Evolutionary conservation across 2,113 vertebrate genomes (phyloP).

Genomic region (Grammomys dolichurus): DNA sequence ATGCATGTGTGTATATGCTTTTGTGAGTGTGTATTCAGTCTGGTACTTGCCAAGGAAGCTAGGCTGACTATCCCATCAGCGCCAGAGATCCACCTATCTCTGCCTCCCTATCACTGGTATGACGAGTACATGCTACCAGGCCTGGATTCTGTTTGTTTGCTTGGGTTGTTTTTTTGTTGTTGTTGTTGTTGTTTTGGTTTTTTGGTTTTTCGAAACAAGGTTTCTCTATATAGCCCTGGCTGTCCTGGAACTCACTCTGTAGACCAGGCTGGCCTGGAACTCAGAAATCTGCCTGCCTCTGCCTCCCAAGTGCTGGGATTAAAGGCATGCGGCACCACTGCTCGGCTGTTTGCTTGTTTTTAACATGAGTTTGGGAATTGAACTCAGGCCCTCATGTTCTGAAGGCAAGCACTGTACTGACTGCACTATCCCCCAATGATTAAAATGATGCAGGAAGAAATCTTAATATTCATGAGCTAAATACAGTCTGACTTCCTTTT

Average conservation of each 20-base stretch:
- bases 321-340: too few relatives aligned
- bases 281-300: too few relatives aligned
- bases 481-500: not conserved
- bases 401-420: not conserved
- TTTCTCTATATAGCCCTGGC: too few relatives aligned
- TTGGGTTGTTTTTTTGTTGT: not conserved
- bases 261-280: too few relatives aligned
- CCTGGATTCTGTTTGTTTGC: not conserved
- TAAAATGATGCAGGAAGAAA: not conserved
- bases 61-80: not conserved
- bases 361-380: not conserved
- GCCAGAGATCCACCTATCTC: not conserved
- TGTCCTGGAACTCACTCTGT: too few relatives aligned
- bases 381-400: not conserved
- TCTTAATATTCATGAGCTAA: not conserved
- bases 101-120: not conserved
- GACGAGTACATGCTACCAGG: not conserved
- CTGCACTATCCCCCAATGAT: not conserved
- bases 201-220: too few relatives aligned
- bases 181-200: too few relatives aligned
- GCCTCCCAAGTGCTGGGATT: too few relatives aligned
- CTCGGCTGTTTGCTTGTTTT: not conserved
- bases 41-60: not conserved
- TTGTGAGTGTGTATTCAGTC: too few relatives aligned
- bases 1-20: too few relatives aligned